Base-by-base conservation (phyloP, 2,888 invertebrate genomes). In the Dromius quadrimaculatus region DNA sequence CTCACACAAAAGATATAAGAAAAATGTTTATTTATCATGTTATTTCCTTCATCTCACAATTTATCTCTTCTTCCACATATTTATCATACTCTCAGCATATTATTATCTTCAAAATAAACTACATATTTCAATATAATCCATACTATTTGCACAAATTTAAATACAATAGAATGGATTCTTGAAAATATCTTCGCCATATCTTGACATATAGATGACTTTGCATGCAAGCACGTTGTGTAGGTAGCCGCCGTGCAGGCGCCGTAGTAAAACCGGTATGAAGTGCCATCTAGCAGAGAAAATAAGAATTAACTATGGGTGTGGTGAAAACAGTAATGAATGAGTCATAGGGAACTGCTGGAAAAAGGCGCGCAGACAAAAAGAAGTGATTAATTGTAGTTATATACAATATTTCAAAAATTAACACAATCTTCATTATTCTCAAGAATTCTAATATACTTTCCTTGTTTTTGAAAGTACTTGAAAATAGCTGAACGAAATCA, bases 131-230 rank as follows among this genome's bases (percentile, higher is more conserved):
- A 28, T 28, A 28, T 28, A 5, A 8, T 28, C 28, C 28, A 28
- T 28, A 8, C 28, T 28, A 28, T 28, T 28, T 11, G 9, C 41
- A 15, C 41, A 15, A 41, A 41, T 41, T 41, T 41, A 41, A 41
- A 41, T 41, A 41, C 41, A 41, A 41, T 41, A 41, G 41, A 41
- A n/a, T 15, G 2, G n/a, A 36, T n/a, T 36, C n/a, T n/a, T n/a
- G n/a, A n/a, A n/a, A n/a, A n/a, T n/a, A n/a, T n/a, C n/a, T n/a
- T n/a, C n/a, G n/a, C n/a, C n/a, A n/a, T n/a, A n/a, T n/a, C n/a
- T n/a, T n/a, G n/a, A n/a, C n/a, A n/a, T n/a, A n/a, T n/a, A n/a
- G n/a, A 15, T 41, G 41, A 41, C 41, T 11, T 11, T 6, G 1
- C 8, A 1, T 41, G 5, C 41, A 41, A 1, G 11, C 1, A 1